A percentile compares a stretch with the other conserved stretches of the same genome.
Evolutionary conservation across 2,113 vertebrate species (phyloP).

Genomic region (Antechinus stuartii): DNA sequence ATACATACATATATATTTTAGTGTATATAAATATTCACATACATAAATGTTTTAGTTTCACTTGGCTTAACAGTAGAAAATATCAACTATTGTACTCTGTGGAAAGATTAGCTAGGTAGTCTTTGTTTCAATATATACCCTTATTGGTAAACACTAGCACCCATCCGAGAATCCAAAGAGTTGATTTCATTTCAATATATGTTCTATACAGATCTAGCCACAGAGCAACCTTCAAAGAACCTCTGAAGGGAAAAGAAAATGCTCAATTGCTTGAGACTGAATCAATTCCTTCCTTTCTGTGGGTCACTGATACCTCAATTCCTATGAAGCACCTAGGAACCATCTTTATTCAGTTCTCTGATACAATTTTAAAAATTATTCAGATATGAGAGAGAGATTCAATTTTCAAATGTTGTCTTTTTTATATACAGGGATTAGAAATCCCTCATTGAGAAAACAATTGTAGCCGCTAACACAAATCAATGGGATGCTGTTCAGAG

Average conservation of each 20-base stretch:
- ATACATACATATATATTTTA: too few relatives aligned
- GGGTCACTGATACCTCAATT: background rate
- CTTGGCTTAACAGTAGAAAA: background rate
- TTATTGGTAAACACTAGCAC: background rate
- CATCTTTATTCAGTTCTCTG: constrained; percentile 45
- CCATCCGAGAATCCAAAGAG: background rate
- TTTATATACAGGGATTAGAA: constrained; percentile 49
- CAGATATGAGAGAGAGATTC: constrained; percentile 54
- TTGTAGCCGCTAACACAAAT: constrained; percentile 68
- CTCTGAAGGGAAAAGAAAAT: background rate
- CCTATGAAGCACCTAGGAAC: background rate
- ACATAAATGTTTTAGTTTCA: background rate
- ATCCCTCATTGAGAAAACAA: constrained; percentile 67
- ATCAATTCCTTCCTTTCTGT: background rate
- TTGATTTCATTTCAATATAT: background rate
- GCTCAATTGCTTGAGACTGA: background rate
- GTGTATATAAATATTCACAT: too few relatives aligned
- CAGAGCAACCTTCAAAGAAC: background rate
- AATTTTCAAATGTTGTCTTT: constrained; percentile 22
- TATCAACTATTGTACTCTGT: background rate
- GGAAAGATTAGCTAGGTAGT: background rate
- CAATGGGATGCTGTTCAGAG: constrained; percentile 63
- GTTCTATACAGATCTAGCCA: background rate
- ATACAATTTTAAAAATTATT: constrained; percentile 25
- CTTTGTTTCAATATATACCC: background rate